These are phyloP conservation scores for Ariopsis seemanni DNA, from an alignment of 2,113 vertebrate genomes.

Conservation along the genomic window DNA sequence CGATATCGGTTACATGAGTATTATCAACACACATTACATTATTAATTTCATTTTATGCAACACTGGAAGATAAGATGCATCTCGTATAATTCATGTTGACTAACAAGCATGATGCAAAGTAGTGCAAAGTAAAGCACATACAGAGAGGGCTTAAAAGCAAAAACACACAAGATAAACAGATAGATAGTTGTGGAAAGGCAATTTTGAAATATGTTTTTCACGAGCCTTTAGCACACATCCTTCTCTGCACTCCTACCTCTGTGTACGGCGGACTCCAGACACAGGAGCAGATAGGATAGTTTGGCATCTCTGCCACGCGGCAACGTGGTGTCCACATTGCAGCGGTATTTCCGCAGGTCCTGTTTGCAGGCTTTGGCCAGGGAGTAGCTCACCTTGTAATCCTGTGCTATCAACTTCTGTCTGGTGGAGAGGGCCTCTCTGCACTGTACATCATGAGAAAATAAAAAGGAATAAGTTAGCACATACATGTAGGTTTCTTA, in stretches of 20 bases:
- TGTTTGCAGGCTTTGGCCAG: slow-evolving; percentile 94
- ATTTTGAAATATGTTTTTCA: neutral
- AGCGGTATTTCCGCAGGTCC: slow-evolving; percentile 92
- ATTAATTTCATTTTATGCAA: neutral
- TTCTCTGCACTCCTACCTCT: slow-evolving; percentile 72
- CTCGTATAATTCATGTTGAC: neutral
- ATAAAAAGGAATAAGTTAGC: neutral
- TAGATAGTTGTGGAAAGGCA: neutral
- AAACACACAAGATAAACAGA: neutral
- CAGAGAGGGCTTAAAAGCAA: neutral
- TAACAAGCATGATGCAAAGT: neutral
- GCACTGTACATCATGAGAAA: slow-evolving; percentile 73
- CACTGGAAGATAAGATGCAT: neutral
- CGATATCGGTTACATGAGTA: neutral
- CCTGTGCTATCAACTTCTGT: slow-evolving; percentile 95
- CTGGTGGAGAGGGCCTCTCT: slow-evolving; percentile 90
- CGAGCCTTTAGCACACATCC: neutral
- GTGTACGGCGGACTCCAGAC: slow-evolving; percentile 91
- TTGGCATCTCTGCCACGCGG: slow-evolving; percentile 90
- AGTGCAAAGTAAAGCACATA: neutral
- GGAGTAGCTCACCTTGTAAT: slow-evolving; percentile 95
- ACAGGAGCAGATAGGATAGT: slow-evolving; percentile 94
- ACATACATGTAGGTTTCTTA: neutral
- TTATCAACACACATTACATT: neutral
- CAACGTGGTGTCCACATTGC: slow-evolving; percentile 89